Evolutionary conservation across 53 echinoderm and acorn worm genomes (phyloP).

Genomic region (Holothuria scabra): DNA sequence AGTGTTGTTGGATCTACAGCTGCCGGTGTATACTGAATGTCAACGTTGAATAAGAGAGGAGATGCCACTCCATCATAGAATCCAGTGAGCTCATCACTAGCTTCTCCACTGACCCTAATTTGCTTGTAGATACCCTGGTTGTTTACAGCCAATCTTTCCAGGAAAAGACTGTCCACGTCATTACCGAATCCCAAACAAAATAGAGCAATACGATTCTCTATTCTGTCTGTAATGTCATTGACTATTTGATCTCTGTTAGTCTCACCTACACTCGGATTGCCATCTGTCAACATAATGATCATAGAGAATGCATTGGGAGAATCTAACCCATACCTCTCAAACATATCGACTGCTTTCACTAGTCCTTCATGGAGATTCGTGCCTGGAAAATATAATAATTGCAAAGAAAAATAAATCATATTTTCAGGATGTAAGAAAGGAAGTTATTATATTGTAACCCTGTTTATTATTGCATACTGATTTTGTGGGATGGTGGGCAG

Average conservation of each 20-base stretch:
- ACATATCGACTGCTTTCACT: conserved; percentile 50
- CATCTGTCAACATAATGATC: conserved; percentile 90
- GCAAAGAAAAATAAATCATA: no score
- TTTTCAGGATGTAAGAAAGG: no score
- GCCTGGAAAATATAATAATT: conserved; percentile 42
- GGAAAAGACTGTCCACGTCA: conserved; percentile 65
- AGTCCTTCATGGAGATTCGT: conserved; percentile 75
- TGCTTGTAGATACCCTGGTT: conserved; percentile 75
- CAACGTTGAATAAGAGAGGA: conserved; percentile 84
- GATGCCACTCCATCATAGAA: conserved; percentile 97
- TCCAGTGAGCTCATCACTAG: conserved; percentile 12
- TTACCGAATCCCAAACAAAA: conserved; percentile 84
- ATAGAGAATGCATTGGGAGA: conserved; percentile 54
- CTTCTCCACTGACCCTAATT: no score
- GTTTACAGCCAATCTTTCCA: conserved; percentile 71
- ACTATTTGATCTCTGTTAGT: conserved; percentile 55
- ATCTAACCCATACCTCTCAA: conserved; percentile 31
- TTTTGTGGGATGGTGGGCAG: no score
- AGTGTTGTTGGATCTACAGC: conserved; percentile 59
- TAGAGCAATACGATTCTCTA: conserved; percentile 64
- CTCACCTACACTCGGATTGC: conserved; percentile 64
- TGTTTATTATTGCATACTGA: no score
- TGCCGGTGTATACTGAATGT: conserved; percentile 65
- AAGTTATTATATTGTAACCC: no score
- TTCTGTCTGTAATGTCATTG: conserved; percentile 38